Conservation (phyloP, 1,140 invertebrate genomes). For the Bombus balteatus region DNA sequence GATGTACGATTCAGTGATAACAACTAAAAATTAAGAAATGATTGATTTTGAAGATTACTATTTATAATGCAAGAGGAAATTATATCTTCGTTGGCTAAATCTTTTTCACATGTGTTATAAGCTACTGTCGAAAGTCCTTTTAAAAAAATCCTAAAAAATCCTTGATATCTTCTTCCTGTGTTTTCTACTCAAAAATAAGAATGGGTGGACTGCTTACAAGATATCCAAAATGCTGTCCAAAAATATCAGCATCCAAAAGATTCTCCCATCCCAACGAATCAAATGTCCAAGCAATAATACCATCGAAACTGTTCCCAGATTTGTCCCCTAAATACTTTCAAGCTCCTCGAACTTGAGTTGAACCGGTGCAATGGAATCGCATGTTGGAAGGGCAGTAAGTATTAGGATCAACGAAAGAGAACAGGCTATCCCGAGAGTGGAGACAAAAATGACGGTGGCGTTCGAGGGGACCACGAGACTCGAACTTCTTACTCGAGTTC, state of each 20-base stretch:
- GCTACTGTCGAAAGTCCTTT: background rate
- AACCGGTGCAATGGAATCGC: background rate
- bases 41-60: too few relatives aligned
- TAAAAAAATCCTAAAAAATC: background rate
- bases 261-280: background rate
- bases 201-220: background rate
- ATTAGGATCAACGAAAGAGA: background rate
- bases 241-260: background rate
- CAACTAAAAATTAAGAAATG: too few relatives aligned
- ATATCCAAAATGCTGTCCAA: background rate
- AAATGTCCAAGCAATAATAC: background rate
- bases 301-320: background rate
- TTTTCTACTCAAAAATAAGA: background rate
- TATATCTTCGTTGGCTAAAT: too few relatives aligned
- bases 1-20: too few relatives aligned
- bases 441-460: constrained; percentile 55
- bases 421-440: background rate
- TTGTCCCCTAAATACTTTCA: background rate
- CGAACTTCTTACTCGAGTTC: constrained; percentile 66
- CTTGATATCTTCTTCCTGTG: background rate
- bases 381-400: background rate
- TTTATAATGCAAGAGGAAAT: too few relatives aligned
- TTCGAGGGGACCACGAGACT: constrained; percentile 43
- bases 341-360: background rate
- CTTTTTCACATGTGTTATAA: too few relatives aligned